Evolutionary conservation across 2,113 vertebrate species (phyloP).

Genomic region (Hassar affinis): DNA sequence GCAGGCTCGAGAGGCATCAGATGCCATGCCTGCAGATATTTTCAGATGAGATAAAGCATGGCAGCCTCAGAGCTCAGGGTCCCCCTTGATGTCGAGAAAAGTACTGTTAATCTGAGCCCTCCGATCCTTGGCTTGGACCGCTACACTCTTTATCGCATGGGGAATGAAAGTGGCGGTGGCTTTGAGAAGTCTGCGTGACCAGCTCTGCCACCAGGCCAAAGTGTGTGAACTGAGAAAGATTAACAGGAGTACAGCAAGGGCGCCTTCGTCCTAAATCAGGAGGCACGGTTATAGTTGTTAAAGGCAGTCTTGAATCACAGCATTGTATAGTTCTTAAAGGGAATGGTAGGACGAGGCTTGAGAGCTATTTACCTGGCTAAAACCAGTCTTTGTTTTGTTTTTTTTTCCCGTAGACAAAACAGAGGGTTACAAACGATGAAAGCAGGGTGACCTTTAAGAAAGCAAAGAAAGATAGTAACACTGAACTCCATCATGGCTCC

Average conservation of each 20-base stretch:
- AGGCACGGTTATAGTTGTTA: neutral
- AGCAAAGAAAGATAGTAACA: neutral
- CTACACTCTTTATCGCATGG: slow-evolving; percentile 31
- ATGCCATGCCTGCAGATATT: slow-evolving; percentile 56
- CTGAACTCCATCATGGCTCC: neutral
- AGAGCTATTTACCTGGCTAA: neutral
- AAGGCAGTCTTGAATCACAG: neutral
- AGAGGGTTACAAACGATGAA: neutral
- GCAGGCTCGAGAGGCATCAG: slow-evolving; percentile 46
- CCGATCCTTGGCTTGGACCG: slow-evolving; percentile 29
- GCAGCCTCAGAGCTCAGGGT: slow-evolving; percentile 36
- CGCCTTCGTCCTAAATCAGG: neutral
- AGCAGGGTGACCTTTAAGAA: neutral
- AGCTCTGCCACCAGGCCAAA: neutral
- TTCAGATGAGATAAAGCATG: slow-evolving; percentile 52
- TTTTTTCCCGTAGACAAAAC: neutral
- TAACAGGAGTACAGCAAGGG: neutral
- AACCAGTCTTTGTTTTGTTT: too few relatives aligned
- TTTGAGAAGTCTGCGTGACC: slow-evolving; percentile 18
- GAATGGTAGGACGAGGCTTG: neutral
- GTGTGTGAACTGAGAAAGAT: neutral
- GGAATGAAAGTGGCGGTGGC: slow-evolving; percentile 36
- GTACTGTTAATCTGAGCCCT: slow-evolving; percentile 47
- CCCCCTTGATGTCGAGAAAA: slow-evolving; percentile 47
- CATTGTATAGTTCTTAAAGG: neutral